Conservation (phyloP, 2,888 invertebrate species). For the Sarcophaga carnaria region DNA sequence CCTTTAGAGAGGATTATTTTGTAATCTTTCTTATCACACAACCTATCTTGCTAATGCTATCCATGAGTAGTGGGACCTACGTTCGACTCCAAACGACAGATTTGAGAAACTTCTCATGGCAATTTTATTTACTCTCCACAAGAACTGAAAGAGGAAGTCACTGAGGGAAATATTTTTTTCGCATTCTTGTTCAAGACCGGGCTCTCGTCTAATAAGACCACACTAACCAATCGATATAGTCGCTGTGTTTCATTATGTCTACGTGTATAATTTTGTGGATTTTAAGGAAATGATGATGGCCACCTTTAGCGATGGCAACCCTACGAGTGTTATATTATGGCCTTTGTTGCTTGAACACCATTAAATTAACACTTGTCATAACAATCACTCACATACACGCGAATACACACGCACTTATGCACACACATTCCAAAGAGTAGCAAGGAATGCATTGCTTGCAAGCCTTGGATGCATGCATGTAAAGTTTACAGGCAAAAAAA, state of each 20-base stretch:
- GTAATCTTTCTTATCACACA: neutral
- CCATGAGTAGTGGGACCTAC: neutral
- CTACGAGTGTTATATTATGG: neutral
- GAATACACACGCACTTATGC: neutral
- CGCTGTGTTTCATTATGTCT: neutral
- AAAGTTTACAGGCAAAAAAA: slow-evolving; percentile 34
- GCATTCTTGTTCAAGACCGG: neutral
- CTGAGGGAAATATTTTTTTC: neutral
- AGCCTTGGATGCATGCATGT: slow-evolving; percentile 24
- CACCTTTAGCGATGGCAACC: slow-evolving; percentile 13
- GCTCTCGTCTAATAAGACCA: neutral
- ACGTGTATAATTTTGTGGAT: neutral
- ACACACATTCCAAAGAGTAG: slow-evolving; percentile 2
- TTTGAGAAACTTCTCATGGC: neutral
- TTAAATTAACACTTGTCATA: slow-evolving; percentile 68
- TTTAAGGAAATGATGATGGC: neutral
- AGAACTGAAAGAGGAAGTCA: neutral
- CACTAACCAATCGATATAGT: neutral
- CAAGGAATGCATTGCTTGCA: neutral
- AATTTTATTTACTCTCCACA: neutral
- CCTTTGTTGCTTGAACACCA: slow-evolving; percentile 39
- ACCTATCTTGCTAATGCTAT: neutral
- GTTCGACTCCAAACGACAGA: neutral
- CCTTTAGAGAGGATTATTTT: neutral
- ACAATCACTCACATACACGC: slow-evolving; percentile 36